Evolutionary conservation across 2,888 invertebrate genomes (phyloP).

Genomic region (Archips xylosteana): DNA sequence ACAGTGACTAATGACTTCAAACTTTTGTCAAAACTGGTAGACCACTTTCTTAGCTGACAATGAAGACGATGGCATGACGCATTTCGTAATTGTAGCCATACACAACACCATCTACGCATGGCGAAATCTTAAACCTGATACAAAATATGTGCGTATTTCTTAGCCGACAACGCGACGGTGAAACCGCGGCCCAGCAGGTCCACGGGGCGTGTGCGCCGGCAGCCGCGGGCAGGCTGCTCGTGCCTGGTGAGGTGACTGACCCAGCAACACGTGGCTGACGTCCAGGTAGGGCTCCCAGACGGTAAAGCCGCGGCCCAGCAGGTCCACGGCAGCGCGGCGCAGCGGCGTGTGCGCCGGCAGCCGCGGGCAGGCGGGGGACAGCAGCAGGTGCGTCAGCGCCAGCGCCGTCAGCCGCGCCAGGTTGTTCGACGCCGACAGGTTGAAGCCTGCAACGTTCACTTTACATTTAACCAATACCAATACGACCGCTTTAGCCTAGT

Average conservation of each 20-base stretch:
- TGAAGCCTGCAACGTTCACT: constrained; percentile 64
- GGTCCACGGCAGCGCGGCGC: constrained; percentile 97
- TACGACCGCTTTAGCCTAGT: no score
- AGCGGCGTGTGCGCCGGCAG: constrained; percentile 97
- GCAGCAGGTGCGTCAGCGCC: constrained; percentile 96
- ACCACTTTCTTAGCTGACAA: no score
- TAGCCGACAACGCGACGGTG: no score
- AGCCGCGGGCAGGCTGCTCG: constrained; percentile 88
- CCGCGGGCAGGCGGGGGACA: constrained; percentile 93
- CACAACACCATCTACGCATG: no score
- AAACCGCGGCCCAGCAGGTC: not conserved
- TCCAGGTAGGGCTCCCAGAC: constrained; percentile 98
- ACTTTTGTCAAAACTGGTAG: no score
- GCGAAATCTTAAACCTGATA: no score
- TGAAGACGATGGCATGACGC: no score
- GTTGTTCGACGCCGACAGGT: constrained; percentile 89
- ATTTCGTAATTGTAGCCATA: no score
- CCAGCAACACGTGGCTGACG: constrained; percentile 75
- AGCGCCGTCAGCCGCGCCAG: constrained; percentile 96
- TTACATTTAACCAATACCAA: no score
- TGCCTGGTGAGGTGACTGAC: constrained; percentile 47
- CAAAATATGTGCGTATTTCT: no score
- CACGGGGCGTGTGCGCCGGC: constrained; percentile 93
- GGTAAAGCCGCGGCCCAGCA: constrained; percentile 98
- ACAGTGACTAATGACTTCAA: no score